Percentiles rank a stretch among this genome's conserved stretches.
Evolutionary conservation across 2,797 vertebrate genomes (phyloP).

Genomic region (Xenentodon cancila): DNA sequence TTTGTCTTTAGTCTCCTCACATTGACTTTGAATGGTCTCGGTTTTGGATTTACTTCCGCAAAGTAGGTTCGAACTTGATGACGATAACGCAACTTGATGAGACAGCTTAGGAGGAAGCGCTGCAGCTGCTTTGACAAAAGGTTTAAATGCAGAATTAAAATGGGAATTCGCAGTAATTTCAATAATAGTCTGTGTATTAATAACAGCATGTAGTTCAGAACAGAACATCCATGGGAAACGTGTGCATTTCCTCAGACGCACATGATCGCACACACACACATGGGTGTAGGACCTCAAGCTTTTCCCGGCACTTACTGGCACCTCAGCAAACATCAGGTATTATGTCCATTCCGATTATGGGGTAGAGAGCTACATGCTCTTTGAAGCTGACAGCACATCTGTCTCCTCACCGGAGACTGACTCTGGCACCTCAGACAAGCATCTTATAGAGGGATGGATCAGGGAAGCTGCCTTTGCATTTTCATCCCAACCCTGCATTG

Average conservation of each 20-base stretch:
- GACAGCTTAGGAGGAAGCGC: slow-evolving; percentile 23
- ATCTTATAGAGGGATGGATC: slow-evolving; percentile 80
- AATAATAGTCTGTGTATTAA: slow-evolving; percentile 19
- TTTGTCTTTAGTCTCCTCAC: slow-evolving; percentile 62
- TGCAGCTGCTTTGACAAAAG: slow-evolving; percentile 41
- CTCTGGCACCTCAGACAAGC: slow-evolving; percentile 89
- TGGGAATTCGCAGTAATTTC: neutral
- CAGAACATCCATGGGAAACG: slow-evolving; percentile 10
- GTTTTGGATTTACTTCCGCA: slow-evolving; percentile 56
- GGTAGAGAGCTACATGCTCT: slow-evolving; percentile 84
- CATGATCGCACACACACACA: slow-evolving; percentile 6
- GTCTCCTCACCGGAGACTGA: slow-evolving; percentile 86
- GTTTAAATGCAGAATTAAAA: slow-evolving; percentile 33
- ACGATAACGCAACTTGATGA: neutral
- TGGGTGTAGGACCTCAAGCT: slow-evolving; percentile 72
- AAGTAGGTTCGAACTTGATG: slow-evolving; percentile 39
- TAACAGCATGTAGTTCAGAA: slow-evolving; percentile 24
- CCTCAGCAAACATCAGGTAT: slow-evolving; percentile 85
- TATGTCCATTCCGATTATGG: slow-evolving; percentile 90
- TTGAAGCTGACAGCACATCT: slow-evolving; percentile 90
- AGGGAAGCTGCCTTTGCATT: slow-evolving; percentile 68
- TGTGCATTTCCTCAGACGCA: slow-evolving; percentile 4
- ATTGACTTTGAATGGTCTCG: slow-evolving; percentile 73
- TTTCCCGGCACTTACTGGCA: slow-evolving; percentile 80
- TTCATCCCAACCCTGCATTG: slow-evolving; percentile 68